Evolutionary conservation across 2,797 vertebrate genomes (phyloP), one percentile per base, ranked within the genome.

Genomic region (Lagocephalus sceleratus): DNA sequence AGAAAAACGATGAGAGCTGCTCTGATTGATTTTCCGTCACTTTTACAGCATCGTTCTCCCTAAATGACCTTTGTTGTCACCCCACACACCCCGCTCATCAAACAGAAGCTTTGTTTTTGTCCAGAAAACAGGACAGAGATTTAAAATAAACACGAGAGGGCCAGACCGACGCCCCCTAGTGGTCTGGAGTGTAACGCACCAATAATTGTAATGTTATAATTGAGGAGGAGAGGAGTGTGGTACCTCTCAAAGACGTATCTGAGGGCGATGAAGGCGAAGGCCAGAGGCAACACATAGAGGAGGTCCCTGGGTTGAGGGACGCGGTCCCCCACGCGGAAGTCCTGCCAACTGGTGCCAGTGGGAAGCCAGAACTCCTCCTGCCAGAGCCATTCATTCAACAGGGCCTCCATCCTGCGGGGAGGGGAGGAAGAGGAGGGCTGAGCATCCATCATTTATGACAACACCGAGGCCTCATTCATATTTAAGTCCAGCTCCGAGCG

Each of bases 331-430:
- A 77, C 66, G 10, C 85, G 60, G 51, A 93, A 88, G 82, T 95
- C 92, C 61, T 84, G 71, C 94, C 94, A 95, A 23, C 68, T 79
- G 63, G 87, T 47, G 7, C 91, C 92, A 0, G 92, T 90, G 11
- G 94, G 94, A 17, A 96, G 86, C 94, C 94, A 96, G 76, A 86
- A 92, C 57, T 93, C 73, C 0, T 93, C 85, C 57, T 76, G 76
- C 93, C 93, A 94, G 8, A 96, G 73, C 94, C 92, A 94, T 23
- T 90, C 69, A 5, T 92, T 91, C 17, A 95, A 35, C 41, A 93
- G 47, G 1, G 59, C 60, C 70, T 90, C 83, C 92, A 95, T 93
- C 76, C 91, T 95, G 72, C 9, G 53, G 26, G 47, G n/a, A 55
- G 32, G 14, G n/a, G 44, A 48, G 43, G 22, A 51, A 17, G 21